phyloP scores from a whole-genome alignment of 92 coral and sea anemone genomes.

The Siderastrea radians region DNA sequence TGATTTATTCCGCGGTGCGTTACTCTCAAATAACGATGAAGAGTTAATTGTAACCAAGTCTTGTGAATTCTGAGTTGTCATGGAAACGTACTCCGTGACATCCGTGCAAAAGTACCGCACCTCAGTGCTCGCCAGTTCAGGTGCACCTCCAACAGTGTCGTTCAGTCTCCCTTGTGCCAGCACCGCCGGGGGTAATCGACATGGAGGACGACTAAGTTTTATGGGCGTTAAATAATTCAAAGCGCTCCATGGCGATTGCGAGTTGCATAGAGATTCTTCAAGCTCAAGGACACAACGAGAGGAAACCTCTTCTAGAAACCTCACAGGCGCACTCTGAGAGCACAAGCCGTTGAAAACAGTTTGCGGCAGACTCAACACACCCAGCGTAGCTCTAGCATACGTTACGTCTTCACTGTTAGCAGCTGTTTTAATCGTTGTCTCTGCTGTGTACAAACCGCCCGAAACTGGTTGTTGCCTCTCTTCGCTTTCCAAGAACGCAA shows the following conservation, averaged over 20 bases:
- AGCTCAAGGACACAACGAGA: constrained; percentile 81
- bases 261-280: constrained; percentile 79
- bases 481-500: constrained; percentile 62
- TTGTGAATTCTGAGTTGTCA: constrained; percentile 28
- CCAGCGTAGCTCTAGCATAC: constrained; percentile 78
- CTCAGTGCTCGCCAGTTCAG: constrained; percentile 72
- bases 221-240: constrained; percentile 85
- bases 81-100: constrained; percentile 37
- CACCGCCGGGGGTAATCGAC: constrained; percentile 87
- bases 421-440: constrained; percentile 86
- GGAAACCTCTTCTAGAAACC: constrained; percentile 79
- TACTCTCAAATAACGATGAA: constrained; percentile 52
- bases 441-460: constrained; percentile 78
- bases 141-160: constrained; percentile 64
- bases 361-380: constrained; percentile 83
- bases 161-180: constrained; percentile 75
- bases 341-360: constrained; percentile 82
- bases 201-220: constrained; percentile 66
- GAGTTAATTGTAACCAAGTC: background rate
- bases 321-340: constrained; percentile 82
- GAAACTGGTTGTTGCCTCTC: constrained; percentile 44
- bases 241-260: constrained; percentile 84
- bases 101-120: constrained; percentile 87
- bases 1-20: background rate
- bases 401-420: constrained; percentile 67